Percentiles rank a stretch among this genome's conserved stretches.
Conservation (phyloP, 92 coral and sea anemone species). For the Porites divaricata region DNA sequence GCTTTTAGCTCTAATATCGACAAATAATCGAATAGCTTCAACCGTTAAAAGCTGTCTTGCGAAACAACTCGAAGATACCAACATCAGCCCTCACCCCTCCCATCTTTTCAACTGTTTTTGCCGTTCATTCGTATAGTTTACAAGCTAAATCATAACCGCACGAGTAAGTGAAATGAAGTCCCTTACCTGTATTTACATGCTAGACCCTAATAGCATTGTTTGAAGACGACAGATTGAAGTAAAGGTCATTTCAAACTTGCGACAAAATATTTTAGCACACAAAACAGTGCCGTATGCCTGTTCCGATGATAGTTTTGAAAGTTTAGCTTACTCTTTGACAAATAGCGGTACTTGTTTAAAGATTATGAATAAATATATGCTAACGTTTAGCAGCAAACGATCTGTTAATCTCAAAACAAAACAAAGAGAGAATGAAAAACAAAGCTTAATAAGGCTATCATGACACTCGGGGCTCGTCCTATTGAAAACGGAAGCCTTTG, state of each 20-base stretch:
- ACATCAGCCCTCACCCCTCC: not conserved
- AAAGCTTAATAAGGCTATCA: not conserved
- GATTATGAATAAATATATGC: constrained; percentile 5
- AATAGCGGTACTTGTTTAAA: not conserved
- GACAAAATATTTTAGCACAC: not conserved
- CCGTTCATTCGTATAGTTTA: not conserved
- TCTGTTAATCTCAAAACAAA: not conserved
- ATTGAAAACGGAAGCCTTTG: constrained; percentile 20
- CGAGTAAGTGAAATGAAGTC: not conserved
- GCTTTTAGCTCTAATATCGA: not conserved
- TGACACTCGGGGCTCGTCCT: not conserved
- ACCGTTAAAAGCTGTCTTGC: not conserved
- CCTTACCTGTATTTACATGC: not conserved
- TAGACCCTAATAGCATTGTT: not conserved
- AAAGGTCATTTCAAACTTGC: not conserved
- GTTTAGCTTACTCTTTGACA: not conserved
- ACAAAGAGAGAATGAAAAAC: constrained; percentile 24
- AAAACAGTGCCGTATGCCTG: not conserved
- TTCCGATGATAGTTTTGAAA: not conserved
- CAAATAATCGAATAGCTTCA: not conserved
- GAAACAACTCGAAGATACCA: not conserved
- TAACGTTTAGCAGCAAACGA: constrained; percentile 15
- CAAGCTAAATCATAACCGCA: not conserved
- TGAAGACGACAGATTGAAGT: not conserved
- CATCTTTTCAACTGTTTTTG: not conserved